Evolutionary conservation across 2,888 invertebrate species (phyloP), one percentile per base, ranked within the genome.

Genomic region (Fragum whitleyi): DNA sequence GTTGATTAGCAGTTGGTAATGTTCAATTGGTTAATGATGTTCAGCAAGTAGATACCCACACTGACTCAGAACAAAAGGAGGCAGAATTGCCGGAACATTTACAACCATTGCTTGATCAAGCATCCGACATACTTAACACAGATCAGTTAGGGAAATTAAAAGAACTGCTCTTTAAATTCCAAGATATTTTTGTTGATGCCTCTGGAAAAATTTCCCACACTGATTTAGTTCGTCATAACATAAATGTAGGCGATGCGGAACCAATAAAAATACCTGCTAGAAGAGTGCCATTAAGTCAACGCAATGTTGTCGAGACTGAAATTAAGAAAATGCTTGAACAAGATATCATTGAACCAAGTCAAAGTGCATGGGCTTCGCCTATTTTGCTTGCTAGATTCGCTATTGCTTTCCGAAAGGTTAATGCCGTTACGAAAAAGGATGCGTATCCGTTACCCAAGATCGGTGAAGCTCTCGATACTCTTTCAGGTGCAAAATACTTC

Each of bases 281-380:
- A n/a, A n/a, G n/a, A n/a, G n/a, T n/a, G n/a, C n/a, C n/a, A n/a
- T n/a, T n/a, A n/a, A n/a, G n/a, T n/a, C n/a, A n/a, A n/a, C n/a
- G n/a, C n/a, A n/a, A n/a, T n/a, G n/a, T n/a, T n/a, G n/a, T n/a
- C n/a, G n/a, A n/a, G n/a, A n/a, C 70, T 26, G 78, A 83, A 51
- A 55, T 83, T 28, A 51, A 73, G 14, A 74, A 69, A 42, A 79
- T 83, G 77, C 39, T 83, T n/a, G 69, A 80, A 29, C 53, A 65
- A 23, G 79, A 74, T 59, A 70, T 81, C n/a, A n/a, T n/a, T n/a
- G n/a, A n/a, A n/a, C n/a, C n/a, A n/a, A n/a, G n/a, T n/a, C n/a
- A n/a, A n/a, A n/a, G n/a, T n/a, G n/a, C n/a, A n/a, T 83, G 78
- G 78, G 68, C 80, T 29, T 68, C 80, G 26, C 75, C 72, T 7